These are phyloP conservation scores for Eurytoma adleriae DNA, from an alignment of 2,888 invertebrate species.

Conservation along the genomic window DNA sequence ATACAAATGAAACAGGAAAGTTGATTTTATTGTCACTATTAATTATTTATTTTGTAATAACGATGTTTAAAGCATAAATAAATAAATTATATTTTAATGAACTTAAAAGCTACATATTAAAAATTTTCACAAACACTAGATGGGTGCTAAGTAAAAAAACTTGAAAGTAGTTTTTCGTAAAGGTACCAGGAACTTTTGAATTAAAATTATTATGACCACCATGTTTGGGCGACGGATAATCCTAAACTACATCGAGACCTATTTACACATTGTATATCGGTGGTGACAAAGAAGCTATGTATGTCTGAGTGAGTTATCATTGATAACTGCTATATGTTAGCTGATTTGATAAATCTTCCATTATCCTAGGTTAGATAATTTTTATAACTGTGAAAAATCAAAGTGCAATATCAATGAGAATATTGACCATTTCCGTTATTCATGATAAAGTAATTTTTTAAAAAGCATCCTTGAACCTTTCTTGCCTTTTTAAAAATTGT, in stretches of 20 bases:
- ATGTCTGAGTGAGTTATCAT: conserved; percentile 17
- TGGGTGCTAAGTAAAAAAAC: not conserved
- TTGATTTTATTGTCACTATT: too few species aligned
- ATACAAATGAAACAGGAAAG: too few species aligned
- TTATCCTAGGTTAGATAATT: conserved; percentile 1
- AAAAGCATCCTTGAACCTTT: not conserved
- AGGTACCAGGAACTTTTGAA: conserved; percentile 30
- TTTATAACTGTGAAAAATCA: conserved; percentile 15
- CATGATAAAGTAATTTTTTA: not conserved
- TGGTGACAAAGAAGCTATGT: conserved; percentile 51
- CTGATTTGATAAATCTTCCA: conserved; percentile 40
- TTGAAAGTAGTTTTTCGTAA: conserved; percentile 7
- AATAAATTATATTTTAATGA: too few species aligned
- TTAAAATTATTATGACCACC: conserved; percentile 42
- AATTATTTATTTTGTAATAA: too few species aligned
- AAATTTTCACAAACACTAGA: too few species aligned
- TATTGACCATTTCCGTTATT: not conserved
- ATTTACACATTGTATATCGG: conserved; percentile 30
- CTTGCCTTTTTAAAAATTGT: conserved; percentile 34
- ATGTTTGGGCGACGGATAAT: conserved; percentile 51
- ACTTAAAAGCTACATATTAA: too few species aligned
- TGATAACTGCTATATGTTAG: conserved; percentile 5
- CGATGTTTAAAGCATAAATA: too few species aligned
- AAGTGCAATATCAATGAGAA: conserved; percentile 25
- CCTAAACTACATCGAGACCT: conserved; percentile 44